Evolutionary conservation across 2,888 invertebrate species (phyloP).

Genomic region (Latheticus oryzae): DNA sequence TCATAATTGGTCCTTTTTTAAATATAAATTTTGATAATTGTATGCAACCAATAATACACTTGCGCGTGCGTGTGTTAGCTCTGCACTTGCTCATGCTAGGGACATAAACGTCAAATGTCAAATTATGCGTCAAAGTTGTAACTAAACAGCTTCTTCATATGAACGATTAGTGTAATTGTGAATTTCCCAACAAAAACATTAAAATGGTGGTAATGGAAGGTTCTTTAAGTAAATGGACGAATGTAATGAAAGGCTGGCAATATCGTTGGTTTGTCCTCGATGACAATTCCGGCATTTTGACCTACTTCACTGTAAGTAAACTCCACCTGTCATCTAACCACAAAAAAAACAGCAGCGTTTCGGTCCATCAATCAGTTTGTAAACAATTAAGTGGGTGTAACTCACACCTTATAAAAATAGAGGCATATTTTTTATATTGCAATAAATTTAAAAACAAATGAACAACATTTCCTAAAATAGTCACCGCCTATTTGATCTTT

Average conservation of each 20-base stretch:
- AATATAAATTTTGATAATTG: no score
- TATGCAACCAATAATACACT: constrained; percentile 22
- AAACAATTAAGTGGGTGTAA: constrained; percentile 39
- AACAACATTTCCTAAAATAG: no score
- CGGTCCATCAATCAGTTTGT: constrained; percentile 18
- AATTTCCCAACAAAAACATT: constrained; percentile 8
- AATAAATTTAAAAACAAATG: no score
- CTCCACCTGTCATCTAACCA: constrained; percentile 27
- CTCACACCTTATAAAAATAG: no score
- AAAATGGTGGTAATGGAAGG: constrained; percentile 80
- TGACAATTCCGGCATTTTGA: constrained; percentile 94
- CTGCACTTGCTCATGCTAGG: background rate
- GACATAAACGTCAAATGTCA: constrained; percentile 33
- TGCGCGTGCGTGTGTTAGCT: constrained; percentile 20
- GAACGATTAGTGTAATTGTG: no score
- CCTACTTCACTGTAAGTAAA: constrained; percentile 93
- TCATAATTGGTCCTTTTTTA: background rate
- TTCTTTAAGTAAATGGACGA: constrained; percentile 96
- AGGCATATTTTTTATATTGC: no score
- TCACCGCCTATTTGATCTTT: no score
- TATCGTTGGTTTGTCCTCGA: constrained; percentile 99
- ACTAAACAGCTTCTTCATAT: constrained; percentile 29
- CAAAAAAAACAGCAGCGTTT: constrained; percentile 27
- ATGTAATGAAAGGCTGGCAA: constrained; percentile 99
- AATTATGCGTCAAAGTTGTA: no score